Evolutionary conservation across 2,797 vertebrate genomes (phyloP), one percentile per base, ranked within the genome.

Genomic region (Pseudochirops cupreus): DNA sequence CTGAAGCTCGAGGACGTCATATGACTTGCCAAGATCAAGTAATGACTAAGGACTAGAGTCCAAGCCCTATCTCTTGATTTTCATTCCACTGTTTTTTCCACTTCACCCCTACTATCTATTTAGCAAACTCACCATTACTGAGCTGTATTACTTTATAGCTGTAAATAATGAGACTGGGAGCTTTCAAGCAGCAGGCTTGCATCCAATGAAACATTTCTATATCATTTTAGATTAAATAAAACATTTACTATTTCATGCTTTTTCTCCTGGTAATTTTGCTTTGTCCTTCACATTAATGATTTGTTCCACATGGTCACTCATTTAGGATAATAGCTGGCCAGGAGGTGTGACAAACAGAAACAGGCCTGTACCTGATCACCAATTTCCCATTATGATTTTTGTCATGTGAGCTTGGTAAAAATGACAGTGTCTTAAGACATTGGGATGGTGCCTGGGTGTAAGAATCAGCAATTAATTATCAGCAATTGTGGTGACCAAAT

Each of bases 141-240:
- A 55, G n/a, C 91, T 31, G 57, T 54, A 95, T n/a, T 57, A 5
- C 0, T 0, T 91, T 91, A 96, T n/a, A 91, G 94, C 93, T 97
- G 96, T 97, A 95, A 97, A 96, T 97, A 98, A 97, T 95, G 97
- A 97, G 82, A 90, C 89, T 52, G 93, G 52, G 95, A 89, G 94
- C 94, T 96, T 97, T 97, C 97, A 95, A 97, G 95, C 95, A 97
- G 97, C 96, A 97, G 97, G 96, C 94, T 96, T 95, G 91, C 96
- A 93, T 97, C 92, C 90, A 96, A 96, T 94, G 96, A 97, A 96
- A 95, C 95, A 93, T 1, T 93, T 18, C 46, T 91, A 58, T 55
- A 56, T 90, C 56, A 26, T 92, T 94, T 4, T 54, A 12, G 29
- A 91, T 90, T 26, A 53, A 96, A 94, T 56, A 5, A 28, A 92